Evolutionary conservation across 2,797 vertebrate genomes (phyloP), one percentile per base, ranked within the genome.

Genomic region (Sebastes minor): DNA sequence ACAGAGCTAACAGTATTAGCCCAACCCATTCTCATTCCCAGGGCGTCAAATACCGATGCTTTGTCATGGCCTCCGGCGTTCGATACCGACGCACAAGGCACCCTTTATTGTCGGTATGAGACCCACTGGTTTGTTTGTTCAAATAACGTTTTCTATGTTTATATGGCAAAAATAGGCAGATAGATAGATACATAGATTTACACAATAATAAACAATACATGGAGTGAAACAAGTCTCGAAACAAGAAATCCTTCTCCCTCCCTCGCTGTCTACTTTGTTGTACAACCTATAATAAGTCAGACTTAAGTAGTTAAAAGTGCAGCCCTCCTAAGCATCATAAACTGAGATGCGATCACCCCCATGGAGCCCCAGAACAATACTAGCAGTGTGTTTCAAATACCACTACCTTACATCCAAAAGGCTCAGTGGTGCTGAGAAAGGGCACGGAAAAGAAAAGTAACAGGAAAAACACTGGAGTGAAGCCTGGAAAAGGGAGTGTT

Each of bases 341-440:
- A 88, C 9, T 66, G 38, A 81, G 86, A 80, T 57, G 33, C 4
- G 8, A 76, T 75, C 75, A 52, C 73, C 85, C 42, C 74, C 55
- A 14, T 23, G 20, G 64, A 76, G 57, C 9, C 68, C 28, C 32
- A 85, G 88, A 91, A 92, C 93, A 94, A 92, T 90, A 82, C 66
- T 46, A 42, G 62, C 88, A 89, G 78, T 94, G 91, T 93, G 60
- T 85, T 85, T 83, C 6, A 86, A 91, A 89, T 88, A 83, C 70
- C 84, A 83, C 55, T 4, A 33, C 74, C 82, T 85, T 84, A 82
- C 83, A 80, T 89, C 82, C 82, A 87, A 74, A 76, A 53, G 57
- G 49, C 77, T 83, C 72, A 7, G 30, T 18, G 59, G 76, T 64
- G 65, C 75, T 32, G 60, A 73, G 49, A 82, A 75, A 59, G 61